Conservation (phyloP, 2,888 invertebrate genomes). For the Eilema sororculum region DNA sequence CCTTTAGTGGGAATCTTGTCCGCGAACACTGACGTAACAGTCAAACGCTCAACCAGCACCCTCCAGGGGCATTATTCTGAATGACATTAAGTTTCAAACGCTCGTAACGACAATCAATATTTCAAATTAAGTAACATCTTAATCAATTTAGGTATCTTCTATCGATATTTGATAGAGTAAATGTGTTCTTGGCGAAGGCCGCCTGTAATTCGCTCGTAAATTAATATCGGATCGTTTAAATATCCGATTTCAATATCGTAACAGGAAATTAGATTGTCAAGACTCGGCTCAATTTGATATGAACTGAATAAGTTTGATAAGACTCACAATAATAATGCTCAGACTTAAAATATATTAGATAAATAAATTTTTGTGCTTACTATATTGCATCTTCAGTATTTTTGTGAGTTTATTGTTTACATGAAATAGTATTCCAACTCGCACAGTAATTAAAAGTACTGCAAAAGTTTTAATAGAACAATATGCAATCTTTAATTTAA, state of each 20-base stretch:
- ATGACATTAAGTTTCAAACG: too few relatives aligned
- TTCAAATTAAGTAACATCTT: background rate
- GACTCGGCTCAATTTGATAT: constrained; percentile 34
- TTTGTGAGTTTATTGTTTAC: too few relatives aligned
- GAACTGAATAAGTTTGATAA: constrained; percentile 30
- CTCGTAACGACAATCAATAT: background rate
- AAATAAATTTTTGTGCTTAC: too few relatives aligned
- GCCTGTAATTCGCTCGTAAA: constrained; percentile 26
- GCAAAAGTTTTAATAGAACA: background rate
- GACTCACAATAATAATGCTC: constrained; percentile 14
- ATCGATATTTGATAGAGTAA: constrained; percentile 4
- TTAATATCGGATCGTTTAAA: constrained; percentile 25
- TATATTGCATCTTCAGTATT: too few relatives aligned
- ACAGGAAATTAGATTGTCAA: constrained; percentile 51
- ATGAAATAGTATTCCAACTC: too few relatives aligned
- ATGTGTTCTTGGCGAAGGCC: background rate
- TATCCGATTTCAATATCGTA: constrained; percentile 37
- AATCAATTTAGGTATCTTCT: constrained; percentile 7
- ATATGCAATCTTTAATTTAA: background rate
- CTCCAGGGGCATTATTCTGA: too few relatives aligned
- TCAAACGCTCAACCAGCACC: too few relatives aligned
- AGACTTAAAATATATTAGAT: background rate
- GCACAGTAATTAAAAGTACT: background rate
- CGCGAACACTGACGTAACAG: too few relatives aligned
- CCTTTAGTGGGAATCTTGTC: too few relatives aligned